phyloP scores from a whole-genome alignment of 1,140 invertebrate genomes.

The Halictus rubicundus region DNA sequence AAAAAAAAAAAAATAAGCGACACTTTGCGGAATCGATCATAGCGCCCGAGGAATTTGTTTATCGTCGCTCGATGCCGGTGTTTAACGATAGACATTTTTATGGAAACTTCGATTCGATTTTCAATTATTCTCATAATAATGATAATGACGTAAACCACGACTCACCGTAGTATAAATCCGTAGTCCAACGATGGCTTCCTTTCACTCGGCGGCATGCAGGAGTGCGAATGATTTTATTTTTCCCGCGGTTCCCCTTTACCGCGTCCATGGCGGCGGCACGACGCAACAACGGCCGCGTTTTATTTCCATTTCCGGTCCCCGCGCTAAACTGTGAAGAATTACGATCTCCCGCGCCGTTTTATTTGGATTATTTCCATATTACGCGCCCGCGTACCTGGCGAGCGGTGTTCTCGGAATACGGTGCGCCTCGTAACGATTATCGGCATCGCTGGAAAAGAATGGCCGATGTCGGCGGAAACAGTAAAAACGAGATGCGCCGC shows the following conservation, averaged over 20 bases:
- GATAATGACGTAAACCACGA: too few relatives aligned
- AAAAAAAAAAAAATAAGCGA: conserved; percentile 37
- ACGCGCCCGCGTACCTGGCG: conserved; percentile 14
- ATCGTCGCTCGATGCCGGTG: too few relatives aligned
- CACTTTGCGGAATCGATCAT: conserved; percentile 10
- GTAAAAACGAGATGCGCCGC: background rate
- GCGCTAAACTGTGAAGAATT: conserved; percentile 54
- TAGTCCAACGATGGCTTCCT: too few relatives aligned
- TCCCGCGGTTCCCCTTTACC: background rate
- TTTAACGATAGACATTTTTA: too few relatives aligned
- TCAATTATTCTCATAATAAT: too few relatives aligned
- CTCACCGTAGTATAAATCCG: too few relatives aligned
- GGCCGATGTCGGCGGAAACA: conserved; percentile 6
- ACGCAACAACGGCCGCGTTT: conserved; percentile 25
- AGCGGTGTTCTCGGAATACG: background rate
- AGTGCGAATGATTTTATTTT: conserved; percentile 1
- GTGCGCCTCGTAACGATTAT: conserved; percentile 13
- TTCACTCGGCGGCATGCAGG: too few relatives aligned
- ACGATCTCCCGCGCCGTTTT: conserved; percentile 46
- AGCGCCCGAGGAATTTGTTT: too few relatives aligned
- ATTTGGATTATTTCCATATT: conserved; percentile 58
- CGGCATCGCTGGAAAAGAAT: conserved; percentile 12
- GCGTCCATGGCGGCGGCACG: background rate
- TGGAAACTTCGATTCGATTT: too few relatives aligned
- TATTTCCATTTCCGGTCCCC: conserved; percentile 51